These are phyloP conservation scores for Drosophila mimetica DNA, from an alignment of 2,888 invertebrate genomes.

Conservation along the genomic window DNA sequence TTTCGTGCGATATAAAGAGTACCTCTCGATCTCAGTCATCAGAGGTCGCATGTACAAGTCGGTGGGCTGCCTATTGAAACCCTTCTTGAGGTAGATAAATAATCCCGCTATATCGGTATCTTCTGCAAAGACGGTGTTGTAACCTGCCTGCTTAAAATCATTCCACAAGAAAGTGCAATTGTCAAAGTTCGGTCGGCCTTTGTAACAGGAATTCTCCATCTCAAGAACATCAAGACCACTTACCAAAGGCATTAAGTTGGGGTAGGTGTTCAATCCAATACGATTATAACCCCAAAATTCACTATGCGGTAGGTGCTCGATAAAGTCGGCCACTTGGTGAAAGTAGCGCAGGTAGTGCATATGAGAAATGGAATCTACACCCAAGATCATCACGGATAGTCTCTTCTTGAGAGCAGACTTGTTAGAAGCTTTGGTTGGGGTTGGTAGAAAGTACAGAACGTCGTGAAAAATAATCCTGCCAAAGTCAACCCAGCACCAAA, in stretches of 20 bases:
- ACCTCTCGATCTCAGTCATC: constrained; percentile 87
- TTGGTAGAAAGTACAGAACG: constrained; percentile 7
- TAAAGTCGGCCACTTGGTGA: constrained; percentile 87
- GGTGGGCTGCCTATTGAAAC: constrained; percentile 89
- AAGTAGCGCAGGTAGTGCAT: constrained; percentile 92
- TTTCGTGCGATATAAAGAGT: constrained; percentile 65
- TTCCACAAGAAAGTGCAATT: constrained; percentile 92
- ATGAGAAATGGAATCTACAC: constrained; percentile 93
- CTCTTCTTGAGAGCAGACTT: background rate
- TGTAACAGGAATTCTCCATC: constrained; percentile 87
- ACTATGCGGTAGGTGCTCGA: constrained; percentile 85
- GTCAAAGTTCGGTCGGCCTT: constrained; percentile 87
- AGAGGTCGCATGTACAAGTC: constrained; percentile 92
- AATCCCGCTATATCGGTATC: constrained; percentile 89
- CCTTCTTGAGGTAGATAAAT: constrained; percentile 87
- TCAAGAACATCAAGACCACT: constrained; percentile 88
- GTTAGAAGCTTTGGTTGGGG: background rate
- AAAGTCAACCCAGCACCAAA: constrained; percentile 16
- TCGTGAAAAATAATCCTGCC: constrained; percentile 12
- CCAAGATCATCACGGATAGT: constrained; percentile 90
- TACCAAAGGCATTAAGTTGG: constrained; percentile 92
- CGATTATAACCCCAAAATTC: constrained; percentile 95
- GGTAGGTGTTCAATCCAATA: constrained; percentile 95
- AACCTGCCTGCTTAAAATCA: constrained; percentile 88
- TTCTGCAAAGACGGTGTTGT: constrained; percentile 91